Conservation (phyloP, 2,888 invertebrate species). For the Eupithecia subumbrata region DNA sequence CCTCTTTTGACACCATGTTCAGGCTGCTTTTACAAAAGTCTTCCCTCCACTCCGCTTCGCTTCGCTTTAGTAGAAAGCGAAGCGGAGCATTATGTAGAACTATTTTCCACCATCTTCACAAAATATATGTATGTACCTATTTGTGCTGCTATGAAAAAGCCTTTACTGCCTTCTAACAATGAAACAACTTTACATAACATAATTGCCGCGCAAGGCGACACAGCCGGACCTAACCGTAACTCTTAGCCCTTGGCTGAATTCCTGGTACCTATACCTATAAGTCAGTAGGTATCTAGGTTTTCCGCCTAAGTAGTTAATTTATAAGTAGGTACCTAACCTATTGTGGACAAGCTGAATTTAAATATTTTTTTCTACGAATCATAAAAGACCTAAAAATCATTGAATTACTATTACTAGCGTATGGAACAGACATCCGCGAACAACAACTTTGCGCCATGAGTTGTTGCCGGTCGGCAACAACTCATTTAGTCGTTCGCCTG, state of each 20-base stretch:
- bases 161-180: constrained; percentile 50
- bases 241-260: constrained; percentile 26
- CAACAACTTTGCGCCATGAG: no score
- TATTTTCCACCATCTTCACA: neutral
- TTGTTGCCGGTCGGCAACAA: no score
- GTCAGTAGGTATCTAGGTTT: constrained; percentile 12
- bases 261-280: constrained; percentile 5
- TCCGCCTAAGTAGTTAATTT: constrained; percentile 12
- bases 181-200: constrained; percentile 46
- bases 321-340: neutral
- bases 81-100: neutral
- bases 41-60: no score
- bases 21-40: neutral
- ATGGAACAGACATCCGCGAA: no score
- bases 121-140: no score
- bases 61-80: neutral
- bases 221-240: constrained; percentile 53
- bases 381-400: no score
- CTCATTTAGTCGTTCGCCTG: no score
- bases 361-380: neutral
- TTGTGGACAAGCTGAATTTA: neutral
- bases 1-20: neutral
- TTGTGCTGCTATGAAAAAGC: constrained; percentile 23
- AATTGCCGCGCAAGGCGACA: constrained; percentile 56
- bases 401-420: no score